Evolutionary conservation across 1,140 invertebrate species (phyloP).

Genomic region (Saccostrea glomerata): DNA sequence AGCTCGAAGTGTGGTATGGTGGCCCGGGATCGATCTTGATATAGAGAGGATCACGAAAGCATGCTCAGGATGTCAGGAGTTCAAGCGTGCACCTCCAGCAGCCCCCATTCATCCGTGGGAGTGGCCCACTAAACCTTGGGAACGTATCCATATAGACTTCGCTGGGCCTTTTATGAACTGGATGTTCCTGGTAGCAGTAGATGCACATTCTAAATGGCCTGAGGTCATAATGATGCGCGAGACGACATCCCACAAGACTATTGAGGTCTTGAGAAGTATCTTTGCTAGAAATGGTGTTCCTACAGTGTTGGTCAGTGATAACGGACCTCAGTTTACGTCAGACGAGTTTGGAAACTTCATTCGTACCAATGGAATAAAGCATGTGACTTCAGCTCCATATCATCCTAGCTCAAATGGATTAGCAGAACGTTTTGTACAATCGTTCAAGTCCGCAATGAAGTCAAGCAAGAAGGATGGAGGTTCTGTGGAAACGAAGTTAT

Average conservation of each 20-base stretch:
- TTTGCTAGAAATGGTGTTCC: conserved; percentile 78
- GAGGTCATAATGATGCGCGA: conserved; percentile 78
- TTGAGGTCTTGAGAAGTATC: conserved; percentile 65
- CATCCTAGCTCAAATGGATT: no score
- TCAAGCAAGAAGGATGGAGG: no score
- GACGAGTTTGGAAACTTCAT: conserved; percentile 75
- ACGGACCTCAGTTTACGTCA: conserved; percentile 78
- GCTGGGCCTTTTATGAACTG: conserved; percentile 75
- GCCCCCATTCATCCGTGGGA: conserved; percentile 70
- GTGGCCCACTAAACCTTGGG: conserved; percentile 72
- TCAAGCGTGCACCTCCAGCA: conserved; percentile 55
- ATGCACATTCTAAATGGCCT: conserved; percentile 79
- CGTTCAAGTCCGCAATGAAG: no score
- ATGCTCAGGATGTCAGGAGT: conserved; percentile 78
- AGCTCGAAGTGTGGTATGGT: conserved; percentile 79
- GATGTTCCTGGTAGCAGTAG: conserved; percentile 78
- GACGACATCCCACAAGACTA: conserved; percentile 59
- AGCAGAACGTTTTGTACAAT: no score
- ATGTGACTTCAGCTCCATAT: no score
- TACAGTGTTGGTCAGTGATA: conserved; percentile 78
- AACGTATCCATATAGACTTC: conserved; percentile 77
- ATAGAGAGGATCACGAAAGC: conserved; percentile 75
- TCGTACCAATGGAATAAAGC: no score
- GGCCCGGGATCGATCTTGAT: conserved; percentile 79
- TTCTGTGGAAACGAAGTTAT: no score